Evolutionary conservation across 1,140 invertebrate genomes (phyloP).

Genomic region (Oppia nitens): DNA sequence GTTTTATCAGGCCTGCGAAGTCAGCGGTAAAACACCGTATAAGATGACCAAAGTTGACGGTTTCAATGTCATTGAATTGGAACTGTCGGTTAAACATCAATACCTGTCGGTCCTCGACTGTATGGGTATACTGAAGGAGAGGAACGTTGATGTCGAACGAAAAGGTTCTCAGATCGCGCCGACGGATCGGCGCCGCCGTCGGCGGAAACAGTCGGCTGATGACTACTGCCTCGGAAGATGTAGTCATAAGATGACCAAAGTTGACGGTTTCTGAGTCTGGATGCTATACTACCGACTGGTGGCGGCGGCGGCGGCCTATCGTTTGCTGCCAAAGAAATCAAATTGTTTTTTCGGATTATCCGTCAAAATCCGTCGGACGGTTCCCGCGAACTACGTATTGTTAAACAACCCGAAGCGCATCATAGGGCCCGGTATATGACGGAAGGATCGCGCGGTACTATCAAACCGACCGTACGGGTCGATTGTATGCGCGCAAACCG

Average conservation of each 20-base stretch:
- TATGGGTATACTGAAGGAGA: conserved; percentile 50
- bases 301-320: conserved; percentile 43
- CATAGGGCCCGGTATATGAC: conserved; percentile 81
- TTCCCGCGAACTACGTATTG: conserved; percentile 55
- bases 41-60: conserved; percentile 72
- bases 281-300: conserved; percentile 82
- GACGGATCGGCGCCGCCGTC: not conserved
- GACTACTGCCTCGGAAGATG: not conserved
- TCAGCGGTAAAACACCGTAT: conserved; percentile 84
- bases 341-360: conserved; percentile 5
- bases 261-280: no score
- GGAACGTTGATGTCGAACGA: conserved; percentile 84
- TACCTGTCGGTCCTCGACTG: conserved; percentile 49
- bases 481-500: no score
- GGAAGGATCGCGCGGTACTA: conserved; percentile 82
- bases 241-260: not conserved
- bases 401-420: conserved; percentile 82
- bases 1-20: conserved; percentile 57
- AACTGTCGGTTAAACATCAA: conserved; percentile 66
- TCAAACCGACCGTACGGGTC: conserved; percentile 85
- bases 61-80: conserved; percentile 79
- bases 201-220: not conserved
- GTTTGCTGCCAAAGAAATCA: conserved; percentile 14
- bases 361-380: conserved; percentile 40
- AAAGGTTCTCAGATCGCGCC: conserved; percentile 44